These are phyloP conservation scores for Astyanax mexicanus DNA, from an alignment of 2,797 vertebrate species.

Conservation along the genomic window DNA sequence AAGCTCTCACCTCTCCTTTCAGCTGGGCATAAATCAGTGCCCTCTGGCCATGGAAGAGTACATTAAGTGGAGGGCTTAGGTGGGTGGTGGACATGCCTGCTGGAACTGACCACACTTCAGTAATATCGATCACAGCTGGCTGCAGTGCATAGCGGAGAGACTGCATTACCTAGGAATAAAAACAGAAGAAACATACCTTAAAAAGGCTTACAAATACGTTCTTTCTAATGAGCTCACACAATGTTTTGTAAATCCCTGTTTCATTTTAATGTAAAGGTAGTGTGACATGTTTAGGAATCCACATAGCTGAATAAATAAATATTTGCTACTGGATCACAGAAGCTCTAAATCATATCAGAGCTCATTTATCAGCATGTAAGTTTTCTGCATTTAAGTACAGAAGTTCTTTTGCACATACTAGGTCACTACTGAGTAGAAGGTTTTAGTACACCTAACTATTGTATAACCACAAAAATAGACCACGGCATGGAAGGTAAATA, in stretches of 20 bases:
- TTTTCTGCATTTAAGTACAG: too few relatives aligned
- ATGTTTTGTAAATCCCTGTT: background rate
- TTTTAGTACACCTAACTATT: too few relatives aligned
- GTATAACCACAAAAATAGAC: too few relatives aligned
- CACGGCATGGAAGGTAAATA: too few relatives aligned
- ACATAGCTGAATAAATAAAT: too few relatives aligned
- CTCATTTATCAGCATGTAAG: too few relatives aligned
- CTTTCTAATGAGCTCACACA: too few relatives aligned
- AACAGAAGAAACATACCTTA: background rate
- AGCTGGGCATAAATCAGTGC: conserved; percentile 77
- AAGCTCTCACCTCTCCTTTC: conserved; percentile 66
- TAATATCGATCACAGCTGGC: conserved; percentile 69
- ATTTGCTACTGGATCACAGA: too few relatives aligned
- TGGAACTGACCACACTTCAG: conserved; percentile 76
- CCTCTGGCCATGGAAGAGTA: conserved; percentile 83
- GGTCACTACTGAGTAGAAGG: too few relatives aligned
- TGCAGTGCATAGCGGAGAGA: conserved; percentile 81
- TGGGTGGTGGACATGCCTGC: conserved; percentile 66
- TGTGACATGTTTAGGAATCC: too few relatives aligned
- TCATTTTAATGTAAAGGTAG: background rate
- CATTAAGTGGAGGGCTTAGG: conserved; percentile 76
- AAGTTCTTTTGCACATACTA: too few relatives aligned
- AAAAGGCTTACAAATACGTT: background rate
- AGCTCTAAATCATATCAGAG: too few relatives aligned
- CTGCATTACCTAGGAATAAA: conserved; percentile 77